Evolutionary conservation across 2,888 invertebrate genomes (phyloP), one percentile per base, ranked within the genome.

Genomic region (Diabrotica balteata): DNA sequence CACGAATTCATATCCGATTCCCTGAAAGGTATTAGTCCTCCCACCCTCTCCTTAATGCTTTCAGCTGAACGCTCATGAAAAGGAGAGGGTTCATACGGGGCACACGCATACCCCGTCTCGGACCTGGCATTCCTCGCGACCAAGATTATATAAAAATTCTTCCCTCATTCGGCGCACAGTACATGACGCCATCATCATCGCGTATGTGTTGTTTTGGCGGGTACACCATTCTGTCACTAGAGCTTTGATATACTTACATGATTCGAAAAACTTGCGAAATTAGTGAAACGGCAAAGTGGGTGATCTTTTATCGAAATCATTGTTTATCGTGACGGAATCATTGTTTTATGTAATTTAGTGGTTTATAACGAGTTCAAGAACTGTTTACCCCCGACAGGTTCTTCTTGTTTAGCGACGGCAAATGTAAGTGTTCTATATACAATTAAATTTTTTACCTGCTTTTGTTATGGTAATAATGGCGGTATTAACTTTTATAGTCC

Each of bases 181-280:
- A n/a, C n/a, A n/a, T n/a, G n/a, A n/a, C 82, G 82, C 80, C 72
- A 72, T 79, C 66, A 71, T 75, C 73, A 74, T 73, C 71, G 78
- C 75, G 76, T 80, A 75, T 76, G 78, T 77, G 76, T 75, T 75
- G 74, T 77, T 78, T 78, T 79, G 77, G 82, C 81, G 81, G 82
- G 82, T 80, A 81, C 80, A 81, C 81, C 81, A 81, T 79, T 80
- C 79, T 78, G 72, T 73, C 79, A 73, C 70, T 76, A 72, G 72
- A 70, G 67, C 71, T 65, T 72, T 75, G 73, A 74, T 80, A 80
- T 77, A 72, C 32, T 32, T 32, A 32, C 78, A 82, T 79, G 80
- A 80, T 79, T 79, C 77, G 79, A 76, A 78, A 32, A 78, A 76
- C 76, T 73, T 74, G 76, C 74, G 69, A 73, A 78, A 77, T 76